phyloP scores from a whole-genome alignment of 2,797 vertebrate genomes.

The Apogon talboti region DNA sequence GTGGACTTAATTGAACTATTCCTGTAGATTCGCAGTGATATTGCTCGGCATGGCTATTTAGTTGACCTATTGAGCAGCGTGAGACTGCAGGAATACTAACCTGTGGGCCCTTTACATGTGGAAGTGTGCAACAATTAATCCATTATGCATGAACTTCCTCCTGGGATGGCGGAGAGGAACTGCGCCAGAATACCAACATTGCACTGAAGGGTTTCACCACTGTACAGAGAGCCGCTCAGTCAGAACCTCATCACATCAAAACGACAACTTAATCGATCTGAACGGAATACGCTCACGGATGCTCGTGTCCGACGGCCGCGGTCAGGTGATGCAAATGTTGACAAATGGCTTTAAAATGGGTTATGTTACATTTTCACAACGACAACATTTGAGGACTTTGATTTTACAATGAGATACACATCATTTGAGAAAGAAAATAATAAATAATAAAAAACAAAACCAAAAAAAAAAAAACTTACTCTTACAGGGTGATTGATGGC shows the following conservation, averaged over 20 bases:
- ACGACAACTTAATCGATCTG: slow-evolving; percentile 56
- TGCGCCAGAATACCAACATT: slow-evolving; percentile 71
- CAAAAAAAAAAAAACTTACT: background rate
- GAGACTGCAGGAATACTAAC: slow-evolving; percentile 73
- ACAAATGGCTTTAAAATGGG: slow-evolving; percentile 11
- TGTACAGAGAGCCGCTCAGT: slow-evolving; percentile 49
- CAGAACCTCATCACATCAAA: slow-evolving; percentile 53
- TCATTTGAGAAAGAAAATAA: background rate
- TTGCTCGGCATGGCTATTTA: slow-evolving; percentile 47
- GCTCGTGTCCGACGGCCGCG: slow-evolving; percentile 10
- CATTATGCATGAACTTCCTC: slow-evolving; percentile 82
- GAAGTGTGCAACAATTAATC: slow-evolving; percentile 79
- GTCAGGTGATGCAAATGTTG: slow-evolving; percentile 27
- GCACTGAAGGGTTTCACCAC: slow-evolving; percentile 46
- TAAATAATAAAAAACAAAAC: no score
- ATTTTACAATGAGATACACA: slow-evolving; percentile 7
- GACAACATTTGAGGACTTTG: slow-evolving; percentile 2
- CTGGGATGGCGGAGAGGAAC: slow-evolving; percentile 62
- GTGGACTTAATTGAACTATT: slow-evolving; percentile 65
- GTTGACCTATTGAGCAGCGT: slow-evolving; percentile 68
- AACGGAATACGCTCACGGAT: slow-evolving; percentile 35
- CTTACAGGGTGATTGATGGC: slow-evolving; percentile 18
- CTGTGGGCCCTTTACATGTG: slow-evolving; percentile 69
- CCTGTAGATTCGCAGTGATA: slow-evolving; percentile 54
- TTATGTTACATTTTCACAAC: slow-evolving; percentile 17